Evolutionary conservation across 2,888 invertebrate genomes (phyloP).

Genomic region (Drosophila subsilvestris): DNA sequence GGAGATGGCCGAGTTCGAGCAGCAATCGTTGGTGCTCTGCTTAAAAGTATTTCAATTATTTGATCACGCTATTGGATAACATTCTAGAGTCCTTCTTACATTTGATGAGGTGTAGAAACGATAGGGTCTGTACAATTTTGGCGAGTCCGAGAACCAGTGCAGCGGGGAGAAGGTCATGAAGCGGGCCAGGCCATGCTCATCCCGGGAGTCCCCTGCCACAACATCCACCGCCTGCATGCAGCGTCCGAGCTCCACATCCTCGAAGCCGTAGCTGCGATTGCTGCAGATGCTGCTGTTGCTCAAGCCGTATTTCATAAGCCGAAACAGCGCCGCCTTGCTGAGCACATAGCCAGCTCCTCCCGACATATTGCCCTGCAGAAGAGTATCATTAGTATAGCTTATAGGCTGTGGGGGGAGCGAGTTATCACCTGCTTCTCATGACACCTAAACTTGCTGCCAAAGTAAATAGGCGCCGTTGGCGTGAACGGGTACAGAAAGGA

Average conservation of each 20-base stretch:
- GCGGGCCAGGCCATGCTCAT: constrained; percentile 91
- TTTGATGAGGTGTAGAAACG: constrained; percentile 8
- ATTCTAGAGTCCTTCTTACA: constrained; percentile 22
- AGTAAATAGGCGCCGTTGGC: constrained; percentile 91
- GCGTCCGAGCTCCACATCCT: constrained; percentile 86
- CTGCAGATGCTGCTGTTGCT: constrained; percentile 86
- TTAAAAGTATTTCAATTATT: constrained; percentile 33
- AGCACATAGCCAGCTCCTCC: constrained; percentile 97
- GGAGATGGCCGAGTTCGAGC: constrained; percentile 96
- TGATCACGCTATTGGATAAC: neutral
- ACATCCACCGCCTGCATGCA: constrained; percentile 94
- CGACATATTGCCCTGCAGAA: constrained; percentile 90
- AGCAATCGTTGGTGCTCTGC: constrained; percentile 92
- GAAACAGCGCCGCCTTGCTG: constrained; percentile 90
- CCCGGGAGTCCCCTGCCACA: constrained; percentile 93
- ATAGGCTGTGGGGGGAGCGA: neutral
- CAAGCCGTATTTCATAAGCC: constrained; percentile 90
- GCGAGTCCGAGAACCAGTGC: neutral
- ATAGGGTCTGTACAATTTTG: constrained; percentile 4
- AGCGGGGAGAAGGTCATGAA: constrained; percentile 91
- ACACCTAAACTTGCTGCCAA: constrained; percentile 92
- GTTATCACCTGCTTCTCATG: constrained; percentile 76
- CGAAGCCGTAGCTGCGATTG: constrained; percentile 84
- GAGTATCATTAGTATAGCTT: neutral
- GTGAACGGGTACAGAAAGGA: constrained; percentile 91